phyloP scores from a whole-genome alignment of 2,888 invertebrate genomes.

The Ischnura elegans region DNA sequence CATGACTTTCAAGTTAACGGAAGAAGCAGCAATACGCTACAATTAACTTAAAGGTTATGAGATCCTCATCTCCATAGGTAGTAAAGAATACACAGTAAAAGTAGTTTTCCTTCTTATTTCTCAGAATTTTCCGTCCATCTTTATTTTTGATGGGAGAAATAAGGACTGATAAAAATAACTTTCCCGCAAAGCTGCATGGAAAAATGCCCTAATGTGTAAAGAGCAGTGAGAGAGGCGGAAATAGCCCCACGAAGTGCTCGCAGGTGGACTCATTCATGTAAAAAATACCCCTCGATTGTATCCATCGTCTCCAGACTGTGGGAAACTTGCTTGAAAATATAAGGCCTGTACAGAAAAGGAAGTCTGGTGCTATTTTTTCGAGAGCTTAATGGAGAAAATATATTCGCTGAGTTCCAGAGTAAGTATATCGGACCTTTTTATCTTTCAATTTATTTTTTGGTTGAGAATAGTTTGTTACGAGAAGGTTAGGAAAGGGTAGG shows the following conservation, averaged over 20 bases:
- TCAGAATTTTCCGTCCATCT: too few species aligned
- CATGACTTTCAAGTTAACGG: too few species aligned
- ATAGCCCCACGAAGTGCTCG: not conserved
- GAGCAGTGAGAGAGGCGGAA: not conserved
- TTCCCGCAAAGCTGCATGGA: not conserved
- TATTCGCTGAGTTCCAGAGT: not conserved
- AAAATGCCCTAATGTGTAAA: not conserved
- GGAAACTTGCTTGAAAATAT: constrained; percentile 8
- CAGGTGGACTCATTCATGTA: constrained; percentile 1
- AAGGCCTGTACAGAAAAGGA: not conserved
- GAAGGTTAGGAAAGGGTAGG: not conserved
- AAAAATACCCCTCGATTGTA: not conserved
- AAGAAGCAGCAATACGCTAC: too few species aligned
- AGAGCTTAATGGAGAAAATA: not conserved
- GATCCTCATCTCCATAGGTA: too few species aligned
- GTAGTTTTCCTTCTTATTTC: too few species aligned
- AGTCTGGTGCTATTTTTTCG: not conserved
- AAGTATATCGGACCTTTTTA: not conserved
- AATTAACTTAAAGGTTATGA: too few species aligned
- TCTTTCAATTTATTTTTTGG: not conserved
- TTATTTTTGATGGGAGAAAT: not conserved
- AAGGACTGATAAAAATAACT: not conserved
- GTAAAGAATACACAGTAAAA: too few species aligned
- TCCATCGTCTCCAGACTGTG: not conserved
- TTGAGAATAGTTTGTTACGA: too few species aligned